phyloP scores from a whole-genome alignment of 2,113 vertebrate genomes.

The Benitochromis conjunctus region DNA sequence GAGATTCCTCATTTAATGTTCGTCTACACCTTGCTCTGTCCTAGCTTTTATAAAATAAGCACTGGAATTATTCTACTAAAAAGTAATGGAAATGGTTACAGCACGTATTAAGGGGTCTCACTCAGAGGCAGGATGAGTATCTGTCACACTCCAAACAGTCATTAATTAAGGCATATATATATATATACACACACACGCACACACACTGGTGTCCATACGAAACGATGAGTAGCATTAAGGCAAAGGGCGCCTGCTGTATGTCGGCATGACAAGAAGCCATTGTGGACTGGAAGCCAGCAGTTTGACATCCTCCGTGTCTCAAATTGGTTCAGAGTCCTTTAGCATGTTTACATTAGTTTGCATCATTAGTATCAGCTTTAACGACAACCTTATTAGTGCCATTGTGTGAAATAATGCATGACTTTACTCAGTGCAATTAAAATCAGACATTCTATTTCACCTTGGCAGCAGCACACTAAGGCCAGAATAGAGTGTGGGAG shows the following conservation, averaged over 20 bases:
- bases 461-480: not conserved
- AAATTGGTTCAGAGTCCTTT: not conserved
- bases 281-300: not conserved
- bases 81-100: not conserved
- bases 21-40: not conserved
- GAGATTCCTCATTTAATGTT: not conserved
- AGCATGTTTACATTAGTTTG: not conserved
- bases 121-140: not conserved
- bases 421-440: no score
- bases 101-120: not conserved
- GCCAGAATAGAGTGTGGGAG: not conserved
- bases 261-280: not conserved
- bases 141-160: not conserved
- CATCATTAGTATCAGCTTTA: not conserved
- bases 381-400: not conserved
- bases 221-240: not conserved
- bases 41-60: not conserved
- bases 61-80: not conserved
- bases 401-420: not conserved
- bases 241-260: not conserved
- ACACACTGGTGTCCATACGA: no score
- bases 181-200: no score
- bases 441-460: no score
- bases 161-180: not conserved
- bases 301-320: not conserved